phyloP scores from a whole-genome alignment of 2,888 invertebrate species.

The Nomada fucata region DNA sequence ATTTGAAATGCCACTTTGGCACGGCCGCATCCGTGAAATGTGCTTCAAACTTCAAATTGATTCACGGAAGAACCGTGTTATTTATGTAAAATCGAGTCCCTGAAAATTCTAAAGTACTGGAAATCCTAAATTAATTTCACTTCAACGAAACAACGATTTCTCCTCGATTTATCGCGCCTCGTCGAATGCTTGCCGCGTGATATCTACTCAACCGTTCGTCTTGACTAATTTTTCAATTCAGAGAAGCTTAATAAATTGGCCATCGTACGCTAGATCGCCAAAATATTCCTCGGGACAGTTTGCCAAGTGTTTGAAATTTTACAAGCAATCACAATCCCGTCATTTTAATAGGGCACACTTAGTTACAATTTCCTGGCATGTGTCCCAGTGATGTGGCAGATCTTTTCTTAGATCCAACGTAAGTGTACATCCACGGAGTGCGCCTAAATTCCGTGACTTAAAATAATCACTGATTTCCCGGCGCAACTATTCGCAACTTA shows the following conservation, averaged over 20 bases:
- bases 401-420: not conserved
- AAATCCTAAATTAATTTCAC: no score
- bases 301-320: constrained; percentile 18
- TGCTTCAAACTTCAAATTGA: no score
- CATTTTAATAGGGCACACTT: not conserved
- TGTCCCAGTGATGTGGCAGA: not conserved
- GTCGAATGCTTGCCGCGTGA: not conserved
- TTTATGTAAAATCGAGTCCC: no score
- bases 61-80: no score
- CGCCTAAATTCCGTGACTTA: not conserved
- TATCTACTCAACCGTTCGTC: not conserved
- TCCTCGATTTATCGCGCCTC: not conserved
- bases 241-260: constrained; percentile 15
- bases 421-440: not conserved
- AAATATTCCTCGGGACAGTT: not conserved
- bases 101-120: no score
- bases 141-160: no score
- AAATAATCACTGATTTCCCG: not conserved
- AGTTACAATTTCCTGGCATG: constrained; percentile 11
- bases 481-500: no score
- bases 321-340: not conserved
- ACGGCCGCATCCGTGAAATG: no score
- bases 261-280: not conserved
- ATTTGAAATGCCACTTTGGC: no score
- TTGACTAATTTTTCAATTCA: constrained; percentile 2